These are phyloP conservation scores for Tiliacea citrago DNA, from an alignment of 2,888 invertebrate species.

Conservation along the genomic window DNA sequence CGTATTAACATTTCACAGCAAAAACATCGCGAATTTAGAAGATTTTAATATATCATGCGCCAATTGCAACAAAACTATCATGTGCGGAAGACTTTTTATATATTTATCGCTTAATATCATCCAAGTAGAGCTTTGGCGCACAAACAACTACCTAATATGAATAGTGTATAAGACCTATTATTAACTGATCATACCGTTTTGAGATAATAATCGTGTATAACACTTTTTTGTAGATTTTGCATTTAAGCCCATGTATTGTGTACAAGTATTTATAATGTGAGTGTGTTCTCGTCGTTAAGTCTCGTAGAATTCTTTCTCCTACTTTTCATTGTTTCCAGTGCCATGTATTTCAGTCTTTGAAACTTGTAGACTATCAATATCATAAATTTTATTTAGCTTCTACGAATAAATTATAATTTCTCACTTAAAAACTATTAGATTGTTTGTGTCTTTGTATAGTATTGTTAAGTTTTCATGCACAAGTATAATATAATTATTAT, in stretches of 20 bases:
- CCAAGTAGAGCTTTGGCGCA: conserved; percentile 89
- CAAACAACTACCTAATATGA: conserved; percentile 81
- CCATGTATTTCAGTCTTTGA: conserved; percentile 55
- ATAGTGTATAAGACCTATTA: conserved; percentile 85
- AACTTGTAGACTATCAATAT: conserved; percentile 52
- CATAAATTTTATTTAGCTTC: conserved; percentile 13
- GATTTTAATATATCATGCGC: conserved; percentile 44
- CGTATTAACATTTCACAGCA: conserved; percentile 34
- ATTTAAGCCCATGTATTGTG: conserved; percentile 89
- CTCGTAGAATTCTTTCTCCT: conserved; percentile 75
- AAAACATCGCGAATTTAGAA: conserved; percentile 11
- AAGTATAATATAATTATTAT: conserved; percentile 63
- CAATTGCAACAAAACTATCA: conserved; percentile 68
- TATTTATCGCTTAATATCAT: conserved; percentile 84
- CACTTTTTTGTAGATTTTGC: conserved; percentile 88
- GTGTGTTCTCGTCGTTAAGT: conserved; percentile 81
- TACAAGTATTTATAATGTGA: conserved; percentile 85
- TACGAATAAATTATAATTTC: conserved; percentile 28
- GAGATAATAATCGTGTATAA: conserved; percentile 88
- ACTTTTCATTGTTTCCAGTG: conserved; percentile 66
- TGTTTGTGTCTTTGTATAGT: conserved; percentile 48
- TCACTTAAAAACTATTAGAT: conserved; percentile 34
- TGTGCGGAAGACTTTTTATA: conserved; percentile 65
- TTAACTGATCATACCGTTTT: conserved; percentile 86
- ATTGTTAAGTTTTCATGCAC: conserved; percentile 60